Evolutionary conservation across 2,888 invertebrate genomes (phyloP), one percentile per base, ranked within the genome.

Genomic region (Ormyrus rosae): DNA sequence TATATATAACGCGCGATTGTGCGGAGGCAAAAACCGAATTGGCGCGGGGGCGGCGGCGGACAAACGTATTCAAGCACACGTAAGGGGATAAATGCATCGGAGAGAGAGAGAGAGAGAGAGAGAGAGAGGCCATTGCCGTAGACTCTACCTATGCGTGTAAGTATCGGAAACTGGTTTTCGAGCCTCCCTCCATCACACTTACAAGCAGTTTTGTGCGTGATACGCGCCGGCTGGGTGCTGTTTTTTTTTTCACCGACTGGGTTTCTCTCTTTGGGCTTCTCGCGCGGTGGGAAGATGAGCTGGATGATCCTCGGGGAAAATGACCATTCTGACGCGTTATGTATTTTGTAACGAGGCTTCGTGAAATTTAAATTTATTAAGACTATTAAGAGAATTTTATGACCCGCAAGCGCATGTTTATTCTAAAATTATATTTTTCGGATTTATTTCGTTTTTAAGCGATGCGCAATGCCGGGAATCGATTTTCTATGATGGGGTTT

Each of bases 151-250:
- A 19, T 58, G 51, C 56, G 58, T 60, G 53, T 50, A 50, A 9
- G 69, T 50, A 53, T 78, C 71, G 77, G 71, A 78, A 71, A 78
- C 77, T 78, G 77, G 77, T 78, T 78, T 78, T 63, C 13, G 11
- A 69, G 8, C 6, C 63, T 13, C 3, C n/a, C 13, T 13, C 48
- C 53, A 56, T 53, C 65, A 64, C 60, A 55, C 10, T 7, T 50
- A 51, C 19, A 7, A 34, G 55, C 55, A 73, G 63, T 73, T 73
- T 73, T 65, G 50, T 50, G 65, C 65, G 48, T 50, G 73, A 34
- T 34, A 34, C 34, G 34, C 34, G 34, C 34, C 34, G 34, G 34
- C 34, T 34, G 34, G 34, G 34, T 34, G 34, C 34, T 19, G 19
- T 19, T 19, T 34, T 34, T 34, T 34, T 34, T 34, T 4, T 34